Conservation (phyloP, 2,113 vertebrate genomes). For the Cephalopholis sonnerati region DNA sequence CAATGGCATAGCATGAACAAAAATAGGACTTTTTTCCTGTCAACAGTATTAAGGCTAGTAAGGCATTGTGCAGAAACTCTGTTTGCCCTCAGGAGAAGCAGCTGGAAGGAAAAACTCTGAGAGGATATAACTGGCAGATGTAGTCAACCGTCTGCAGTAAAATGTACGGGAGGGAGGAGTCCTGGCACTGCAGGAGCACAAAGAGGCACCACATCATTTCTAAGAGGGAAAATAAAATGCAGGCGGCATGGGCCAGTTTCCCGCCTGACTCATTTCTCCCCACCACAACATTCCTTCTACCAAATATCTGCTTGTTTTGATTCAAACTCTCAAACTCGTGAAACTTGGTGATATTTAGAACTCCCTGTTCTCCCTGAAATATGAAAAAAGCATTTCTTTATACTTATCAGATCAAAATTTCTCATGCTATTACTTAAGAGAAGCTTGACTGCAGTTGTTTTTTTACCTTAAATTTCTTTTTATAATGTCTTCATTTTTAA, state of each 20-base stretch:
- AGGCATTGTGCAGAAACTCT: neutral
- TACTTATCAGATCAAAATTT: neutral
- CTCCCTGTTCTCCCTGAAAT: neutral
- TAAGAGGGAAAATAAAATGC: slow-evolving; percentile 16
- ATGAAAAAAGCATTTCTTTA: neutral
- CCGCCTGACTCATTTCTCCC: slow-evolving; percentile 77
- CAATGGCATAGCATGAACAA: neutral
- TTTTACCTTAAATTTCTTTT: too few relatives aligned
- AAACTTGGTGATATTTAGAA: neutral
- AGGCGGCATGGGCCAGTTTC: slow-evolving; percentile 32
- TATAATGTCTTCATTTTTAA: neutral
- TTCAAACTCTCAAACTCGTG: slow-evolving; percentile 1
- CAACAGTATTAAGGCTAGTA: neutral
- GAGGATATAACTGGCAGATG: slow-evolving; percentile 1
- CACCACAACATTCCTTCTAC: slow-evolving; percentile 62
- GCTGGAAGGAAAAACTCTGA: neutral
- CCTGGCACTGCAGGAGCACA: slow-evolving; percentile 12
- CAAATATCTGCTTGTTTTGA: neutral
- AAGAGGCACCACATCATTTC: slow-evolving; percentile 3
- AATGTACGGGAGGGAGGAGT: neutral
- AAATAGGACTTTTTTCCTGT: neutral
- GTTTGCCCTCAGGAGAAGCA: neutral
- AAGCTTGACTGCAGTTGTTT: too few relatives aligned
- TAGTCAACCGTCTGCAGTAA: neutral
- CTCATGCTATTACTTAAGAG: neutral